Percentiles rank a stretch among this genome's conserved stretches.
These are phyloP conservation scores for Meandrina meandrites DNA, from an alignment of 92 coral and sea anemone species.

Conservation along the genomic window DNA sequence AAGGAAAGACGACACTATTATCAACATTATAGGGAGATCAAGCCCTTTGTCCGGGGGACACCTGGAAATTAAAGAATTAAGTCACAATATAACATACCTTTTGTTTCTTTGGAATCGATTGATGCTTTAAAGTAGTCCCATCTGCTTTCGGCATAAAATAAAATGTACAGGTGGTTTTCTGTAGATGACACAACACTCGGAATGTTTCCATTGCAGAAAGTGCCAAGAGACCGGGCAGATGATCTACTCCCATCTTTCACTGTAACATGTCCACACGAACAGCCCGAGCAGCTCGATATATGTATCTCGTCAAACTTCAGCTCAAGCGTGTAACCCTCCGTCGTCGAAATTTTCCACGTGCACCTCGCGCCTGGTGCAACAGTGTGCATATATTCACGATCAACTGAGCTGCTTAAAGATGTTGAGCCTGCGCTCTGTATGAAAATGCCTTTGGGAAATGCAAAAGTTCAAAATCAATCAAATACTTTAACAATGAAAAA, in stretches of 20 bases:
- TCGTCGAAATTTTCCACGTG: constrained; percentile 3
- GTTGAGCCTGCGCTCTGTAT: neutral
- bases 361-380: neutral
- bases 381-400: neutral
- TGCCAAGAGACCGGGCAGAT: constrained; percentile 2
- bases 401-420: neutral
- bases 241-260: neutral
- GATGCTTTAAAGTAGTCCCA: constrained; percentile 1
- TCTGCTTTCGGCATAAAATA: neutral
- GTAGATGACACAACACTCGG: constrained; percentile 14
- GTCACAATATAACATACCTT: neutral
- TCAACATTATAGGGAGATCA: no score
- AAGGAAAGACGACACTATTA: no score
- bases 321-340: constrained; percentile 21
- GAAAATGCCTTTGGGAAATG: neutral
- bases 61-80: no score
- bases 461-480: neutral
- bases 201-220: neutral
- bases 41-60: no score
- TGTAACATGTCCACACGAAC: constrained; percentile 5
- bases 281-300: neutral
- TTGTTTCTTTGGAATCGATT: neutral
- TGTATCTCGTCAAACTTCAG: neutral
- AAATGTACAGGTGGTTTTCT: constrained; percentile 7
- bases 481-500: no score